Base-by-base conservation (phyloP, 2,113 vertebrate genomes). In the Oncorhynchus keta region DNA sequence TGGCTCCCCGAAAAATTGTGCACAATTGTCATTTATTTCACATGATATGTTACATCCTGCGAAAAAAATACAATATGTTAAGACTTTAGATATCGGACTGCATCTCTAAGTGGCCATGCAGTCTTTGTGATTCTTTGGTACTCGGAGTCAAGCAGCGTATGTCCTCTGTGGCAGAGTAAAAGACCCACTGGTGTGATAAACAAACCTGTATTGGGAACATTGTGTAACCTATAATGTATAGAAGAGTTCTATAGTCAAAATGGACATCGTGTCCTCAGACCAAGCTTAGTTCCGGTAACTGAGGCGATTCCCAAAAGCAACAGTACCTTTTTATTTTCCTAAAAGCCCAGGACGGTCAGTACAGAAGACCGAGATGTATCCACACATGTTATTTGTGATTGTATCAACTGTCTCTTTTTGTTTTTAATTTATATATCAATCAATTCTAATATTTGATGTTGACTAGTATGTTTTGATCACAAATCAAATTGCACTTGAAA, bases 381-480 rank as follows among this genome's bases (percentile, higher is more conserved):
- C 59, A 86, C 89, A 85, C 87, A 78, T 90, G 78, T 87, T 88
- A 86, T 90, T 84, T 85, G 88, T 87, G 85, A 90, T 88, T 87
- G 91, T 92, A 91, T 92, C 88, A 67, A 89, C 85, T 89, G 89
- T 93, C 90, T 92, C 86, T 88, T 90, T 91, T 87, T 87, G 91
- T 88, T 92, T 89, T 55, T 87, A 90, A 83, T 91, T 91, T 90
- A 89, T 90, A 90, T 90, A 89, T 90, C 88, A 85, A 88, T 91
- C 86, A 80, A 91, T 92, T 92, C 80, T 90, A 88, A 91, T 89
- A 90, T 87, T 87, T 87, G 86, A 89, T 93, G 91, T 92, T 92
- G 82, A 89, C 86, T 91, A 18, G 51, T 55, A 91, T 93, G 90
- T 93, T 93, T 91, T 91, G 86, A 91, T 93, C 90, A 90, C 90